phyloP scores from a whole-genome alignment of 2,888 invertebrate genomes.

The Cenopis cana region DNA sequence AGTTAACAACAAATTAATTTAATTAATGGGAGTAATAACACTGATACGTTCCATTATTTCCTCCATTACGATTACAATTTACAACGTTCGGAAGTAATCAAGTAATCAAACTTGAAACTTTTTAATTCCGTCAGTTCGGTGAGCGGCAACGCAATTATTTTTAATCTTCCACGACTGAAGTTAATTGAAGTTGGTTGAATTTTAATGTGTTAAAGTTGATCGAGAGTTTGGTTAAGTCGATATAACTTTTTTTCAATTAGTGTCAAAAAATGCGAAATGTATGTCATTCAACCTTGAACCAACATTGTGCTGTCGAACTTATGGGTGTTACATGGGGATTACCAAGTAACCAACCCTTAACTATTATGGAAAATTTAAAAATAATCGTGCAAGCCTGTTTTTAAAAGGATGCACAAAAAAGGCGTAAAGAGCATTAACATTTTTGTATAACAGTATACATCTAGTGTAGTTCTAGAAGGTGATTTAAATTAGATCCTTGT shows the following conservation, averaged over 20 bases:
- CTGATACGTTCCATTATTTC: not conserved
- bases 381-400: too few species aligned
- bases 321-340: too few species aligned
- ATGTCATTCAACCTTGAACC: not conserved
- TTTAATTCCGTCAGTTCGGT: slow-evolving; percentile 25
- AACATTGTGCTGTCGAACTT: too few species aligned
- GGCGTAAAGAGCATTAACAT: too few species aligned
- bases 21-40: not conserved
- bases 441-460: too few species aligned
- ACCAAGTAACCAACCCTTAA: too few species aligned
- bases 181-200: slow-evolving; percentile 39
- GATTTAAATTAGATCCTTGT: too few species aligned
- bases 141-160: slow-evolving; percentile 36
- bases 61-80: not conserved
- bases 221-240: slow-evolving; percentile 5
- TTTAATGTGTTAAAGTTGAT: slow-evolving; percentile 25
- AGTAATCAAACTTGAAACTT: slow-evolving; percentile 29
- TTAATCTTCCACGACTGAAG: slow-evolving; percentile 29
- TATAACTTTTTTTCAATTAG: not conserved
- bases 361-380: too few species aligned
- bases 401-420: too few species aligned
- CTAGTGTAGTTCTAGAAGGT: too few species aligned
- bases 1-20: not conserved
- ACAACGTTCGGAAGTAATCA: slow-evolving; percentile 4
- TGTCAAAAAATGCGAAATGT: not conserved